Evolutionary conservation across 2,797 vertebrate species (phyloP).

Genomic region (Dendrocincla fuliginosa): DNA sequence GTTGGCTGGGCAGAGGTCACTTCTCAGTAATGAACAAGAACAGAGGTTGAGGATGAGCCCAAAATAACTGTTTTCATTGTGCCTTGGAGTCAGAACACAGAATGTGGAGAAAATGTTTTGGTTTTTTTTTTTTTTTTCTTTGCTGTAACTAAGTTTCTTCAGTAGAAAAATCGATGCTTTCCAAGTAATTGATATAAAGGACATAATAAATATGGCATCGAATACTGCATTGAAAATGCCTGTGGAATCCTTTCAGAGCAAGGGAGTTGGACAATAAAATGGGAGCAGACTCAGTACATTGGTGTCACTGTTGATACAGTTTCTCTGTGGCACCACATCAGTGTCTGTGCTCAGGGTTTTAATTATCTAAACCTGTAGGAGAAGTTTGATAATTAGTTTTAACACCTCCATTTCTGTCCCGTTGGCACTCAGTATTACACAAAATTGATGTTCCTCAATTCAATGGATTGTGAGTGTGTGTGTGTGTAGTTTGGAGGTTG

Average conservation of each 20-base stretch:
- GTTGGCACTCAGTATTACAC: not conserved
- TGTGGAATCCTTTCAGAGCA: not conserved
- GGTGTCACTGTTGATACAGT: not conserved
- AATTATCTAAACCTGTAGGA: not conserved
- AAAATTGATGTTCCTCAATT: not conserved
- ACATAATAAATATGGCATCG: not conserved
- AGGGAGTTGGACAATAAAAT: not conserved
- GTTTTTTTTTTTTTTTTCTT: too few species aligned
- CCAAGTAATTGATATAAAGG: not conserved
- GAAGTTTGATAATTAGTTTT: not conserved
- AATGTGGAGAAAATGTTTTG: not conserved
- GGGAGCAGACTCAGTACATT: not conserved
- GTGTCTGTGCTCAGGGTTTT: not conserved
- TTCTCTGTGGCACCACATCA: not conserved
- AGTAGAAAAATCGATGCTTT: not conserved
- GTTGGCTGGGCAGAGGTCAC: constrained; percentile 11
- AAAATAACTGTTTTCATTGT: not conserved
- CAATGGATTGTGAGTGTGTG: not conserved
- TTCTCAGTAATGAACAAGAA: not conserved
- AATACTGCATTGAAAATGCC: not conserved
- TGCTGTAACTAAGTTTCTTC: not conserved
- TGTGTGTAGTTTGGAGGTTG: not conserved
- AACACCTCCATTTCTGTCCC: not conserved
- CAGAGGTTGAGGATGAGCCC: not conserved
- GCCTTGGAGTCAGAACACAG: not conserved